These are phyloP conservation scores for Cybosia mesomella DNA, from an alignment of 2,888 invertebrate genomes.

Conservation along the genomic window DNA sequence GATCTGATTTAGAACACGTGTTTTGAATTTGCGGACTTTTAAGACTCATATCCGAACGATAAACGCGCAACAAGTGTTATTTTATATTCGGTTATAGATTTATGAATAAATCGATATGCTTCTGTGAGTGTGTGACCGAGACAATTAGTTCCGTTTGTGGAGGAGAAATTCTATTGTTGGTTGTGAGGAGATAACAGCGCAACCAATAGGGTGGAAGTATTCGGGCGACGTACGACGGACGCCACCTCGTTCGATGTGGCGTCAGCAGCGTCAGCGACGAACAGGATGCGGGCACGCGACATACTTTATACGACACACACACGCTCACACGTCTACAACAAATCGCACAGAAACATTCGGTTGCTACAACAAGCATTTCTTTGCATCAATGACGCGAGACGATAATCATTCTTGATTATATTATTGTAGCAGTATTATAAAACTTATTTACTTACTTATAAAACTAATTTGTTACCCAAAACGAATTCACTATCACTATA, in stretches of 20 bases:
- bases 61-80: constrained; percentile 24
- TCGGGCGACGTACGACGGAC: constrained; percentile 71
- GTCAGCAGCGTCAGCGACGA: constrained; percentile 79
- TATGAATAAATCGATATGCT: constrained; percentile 22
- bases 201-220: constrained; percentile 76
- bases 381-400: constrained; percentile 11
- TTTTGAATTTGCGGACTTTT: constrained; percentile 21
- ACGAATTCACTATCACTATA: constrained; percentile 17
- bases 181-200: constrained; percentile 75
- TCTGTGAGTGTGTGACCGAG: constrained; percentile 52
- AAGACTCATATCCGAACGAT: constrained; percentile 17
- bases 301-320: constrained; percentile 59
- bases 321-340: constrained; percentile 39
- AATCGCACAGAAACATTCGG: constrained; percentile 54
- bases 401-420: constrained; percentile 15
- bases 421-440: constrained; percentile 20
- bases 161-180: constrained; percentile 83
- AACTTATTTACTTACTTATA: too few relatives aligned
- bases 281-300: constrained; percentile 82
- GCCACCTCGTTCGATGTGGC: constrained; percentile 80
- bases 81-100: constrained; percentile 21
- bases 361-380: constrained; percentile 56
- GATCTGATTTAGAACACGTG: constrained; percentile 17
- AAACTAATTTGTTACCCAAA: constrained; percentile 28
- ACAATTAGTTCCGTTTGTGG: constrained; percentile 77